phyloP scores from a whole-genome alignment of 2,888 invertebrate species.

The Philhelius pedissequus region DNA sequence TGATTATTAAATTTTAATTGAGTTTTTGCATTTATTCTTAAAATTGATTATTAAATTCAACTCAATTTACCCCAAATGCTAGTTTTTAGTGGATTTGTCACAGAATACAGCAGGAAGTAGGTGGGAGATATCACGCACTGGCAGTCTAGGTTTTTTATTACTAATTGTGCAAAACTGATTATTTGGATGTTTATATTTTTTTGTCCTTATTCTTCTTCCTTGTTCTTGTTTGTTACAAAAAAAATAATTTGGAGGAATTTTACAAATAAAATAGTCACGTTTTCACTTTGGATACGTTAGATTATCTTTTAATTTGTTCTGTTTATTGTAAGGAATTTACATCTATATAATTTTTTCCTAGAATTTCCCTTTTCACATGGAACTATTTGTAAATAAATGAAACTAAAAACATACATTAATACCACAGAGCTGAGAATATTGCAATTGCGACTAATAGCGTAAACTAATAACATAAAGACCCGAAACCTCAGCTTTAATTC shows the following conservation, averaged over 20 bases:
- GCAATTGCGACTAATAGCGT: background rate
- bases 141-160: background rate
- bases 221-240: background rate
- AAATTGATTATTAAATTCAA: background rate
- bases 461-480: too few species aligned
- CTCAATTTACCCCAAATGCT: background rate
- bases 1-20: background rate
- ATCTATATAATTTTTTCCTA: conserved; percentile 6
- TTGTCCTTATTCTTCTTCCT: background rate
- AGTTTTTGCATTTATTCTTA: too few species aligned
- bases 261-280: background rate
- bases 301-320: background rate
- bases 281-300: background rate
- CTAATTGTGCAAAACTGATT: background rate
- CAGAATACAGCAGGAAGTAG: background rate
- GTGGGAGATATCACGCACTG: background rate
- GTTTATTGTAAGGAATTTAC: conserved; percentile 3
- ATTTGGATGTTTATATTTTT: background rate
- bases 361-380: background rate
- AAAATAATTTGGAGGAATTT: background rate
- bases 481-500: too few species aligned
- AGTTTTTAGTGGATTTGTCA: background rate
- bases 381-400: background rate
- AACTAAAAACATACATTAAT: background rate
- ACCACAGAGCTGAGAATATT: background rate